Conservation (phyloP, 2,888 invertebrate species). For the Machimus atricapillus region DNA sequence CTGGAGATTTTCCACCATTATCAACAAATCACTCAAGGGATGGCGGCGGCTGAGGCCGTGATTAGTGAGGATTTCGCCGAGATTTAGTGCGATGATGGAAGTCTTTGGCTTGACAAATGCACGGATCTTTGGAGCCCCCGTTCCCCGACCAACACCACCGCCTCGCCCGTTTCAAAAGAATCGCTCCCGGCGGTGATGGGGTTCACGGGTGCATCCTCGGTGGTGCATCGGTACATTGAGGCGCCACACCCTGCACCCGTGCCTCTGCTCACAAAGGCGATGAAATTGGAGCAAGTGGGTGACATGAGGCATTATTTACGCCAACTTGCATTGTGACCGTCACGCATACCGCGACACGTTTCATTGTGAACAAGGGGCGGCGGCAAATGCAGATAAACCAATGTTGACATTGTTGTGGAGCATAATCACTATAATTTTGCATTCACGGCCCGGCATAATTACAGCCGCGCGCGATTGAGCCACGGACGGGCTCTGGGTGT, state of each 20-base stretch:
- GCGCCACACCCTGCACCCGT: background rate
- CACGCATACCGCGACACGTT: background rate
- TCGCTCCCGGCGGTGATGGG: background rate
- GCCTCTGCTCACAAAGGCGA: background rate
- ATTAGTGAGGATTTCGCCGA: background rate
- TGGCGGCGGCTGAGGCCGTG: background rate
- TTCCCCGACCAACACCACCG: background rate
- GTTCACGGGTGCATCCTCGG: background rate
- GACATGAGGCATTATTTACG: conserved; percentile 11
- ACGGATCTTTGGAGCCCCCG: background rate
- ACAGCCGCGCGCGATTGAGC: background rate
- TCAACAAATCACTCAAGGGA: conserved; percentile 38
- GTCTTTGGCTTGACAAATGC: background rate
- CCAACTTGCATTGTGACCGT: background rate
- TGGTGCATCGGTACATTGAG: background rate
- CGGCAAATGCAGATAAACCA: background rate
- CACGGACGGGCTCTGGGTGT: background rate
- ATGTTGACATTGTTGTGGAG: conserved; percentile 2
- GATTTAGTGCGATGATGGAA: conserved; percentile 4
- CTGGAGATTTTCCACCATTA: conserved; percentile 42
- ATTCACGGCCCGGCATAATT: background rate
- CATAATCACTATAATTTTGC: background rate
- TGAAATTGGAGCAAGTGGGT: conserved; percentile 16
- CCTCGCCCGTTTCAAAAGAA: background rate
- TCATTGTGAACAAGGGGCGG: background rate